phyloP scores from a whole-genome alignment of 2,888 invertebrate species.

The Callyntrura sp. region DNA sequence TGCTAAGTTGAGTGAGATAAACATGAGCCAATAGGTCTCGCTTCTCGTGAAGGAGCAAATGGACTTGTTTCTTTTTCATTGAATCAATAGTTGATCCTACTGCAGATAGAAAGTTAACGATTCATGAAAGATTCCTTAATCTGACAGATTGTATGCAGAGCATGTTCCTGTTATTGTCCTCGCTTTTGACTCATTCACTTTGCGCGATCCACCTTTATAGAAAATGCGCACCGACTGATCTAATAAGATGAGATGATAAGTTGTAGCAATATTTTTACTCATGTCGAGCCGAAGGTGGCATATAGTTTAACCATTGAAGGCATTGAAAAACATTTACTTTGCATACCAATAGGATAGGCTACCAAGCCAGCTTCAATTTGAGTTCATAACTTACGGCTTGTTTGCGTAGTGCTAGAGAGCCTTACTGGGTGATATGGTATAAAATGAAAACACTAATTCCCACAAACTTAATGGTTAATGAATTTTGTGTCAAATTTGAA shows the following conservation, averaged over 20 bases:
- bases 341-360: neutral
- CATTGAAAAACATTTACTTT: slow-evolving; percentile 45
- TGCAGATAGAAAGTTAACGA: slow-evolving; percentile 66
- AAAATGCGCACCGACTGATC: slow-evolving; percentile 37
- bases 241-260: neutral
- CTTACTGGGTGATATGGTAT: neutral
- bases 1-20: slow-evolving; percentile 52
- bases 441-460: neutral
- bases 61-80: slow-evolving; percentile 56
- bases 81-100: slow-evolving; percentile 51
- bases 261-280: slow-evolving; percentile 7
- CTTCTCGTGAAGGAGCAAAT: slow-evolving; percentile 21
- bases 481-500: slow-evolving; percentile 63
- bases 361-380: too few species aligned
- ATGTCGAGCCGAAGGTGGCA: too few species aligned
- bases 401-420: neutral
- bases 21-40: slow-evolving; percentile 59
- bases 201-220: slow-evolving; percentile 43
- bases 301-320: too few species aligned
- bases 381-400: slow-evolving; percentile 42
- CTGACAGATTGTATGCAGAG: slow-evolving; percentile 82
- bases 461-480: slow-evolving; percentile 33
- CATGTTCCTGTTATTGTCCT: slow-evolving; percentile 78
- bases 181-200: slow-evolving; percentile 73
- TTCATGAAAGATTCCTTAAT: slow-evolving; percentile 79